Base-by-base conservation (phyloP, 2,797 vertebrate genomes). In the Neomorphus geoffroyi region DNA sequence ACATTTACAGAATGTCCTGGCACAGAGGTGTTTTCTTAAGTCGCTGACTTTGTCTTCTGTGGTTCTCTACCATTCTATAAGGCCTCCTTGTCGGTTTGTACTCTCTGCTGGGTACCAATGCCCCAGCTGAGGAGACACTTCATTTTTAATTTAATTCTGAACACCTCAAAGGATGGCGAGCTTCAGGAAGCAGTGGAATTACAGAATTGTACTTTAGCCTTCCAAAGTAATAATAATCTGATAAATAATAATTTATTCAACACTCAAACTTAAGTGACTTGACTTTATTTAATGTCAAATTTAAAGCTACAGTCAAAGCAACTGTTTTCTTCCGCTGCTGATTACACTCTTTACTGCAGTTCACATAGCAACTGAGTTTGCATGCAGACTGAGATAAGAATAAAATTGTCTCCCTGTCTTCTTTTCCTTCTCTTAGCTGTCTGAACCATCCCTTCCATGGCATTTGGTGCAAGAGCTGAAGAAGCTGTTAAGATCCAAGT, bases 1-100 rank as follows among this genome's bases (percentile, higher is more conserved):
- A 97, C 97, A 97, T 97, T 97, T 97, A 94, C 65, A 94, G 75
- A 67, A 71, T 37, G 51, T 94, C 95, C 96, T 71, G 84, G 94
- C 93, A 65, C 71, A 95, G 92, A 95, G 81, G 78, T 61, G 66
- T 94, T 96, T 95, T 97, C 89, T 45, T 10, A 61, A 96, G 91
- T 77, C 82, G 26, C 87, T 66, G 81, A 65, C 86, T 95, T 86
- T 46, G 85, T 71, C 94, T 97, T 81, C 48, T 80, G 67, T 60
- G 54, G 56, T 70, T 95, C 91, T 66, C 15, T 15, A 75, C 46
- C 32, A 10, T 86, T 70, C 88, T 91, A 5, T 35, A 72, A 81
- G 73, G 80, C 43, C 73, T 91, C 51, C 57, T 51, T 75, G 69
- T 45, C 87, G 92, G n/a, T 37, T 18, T 66, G 30, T 45, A 57